A percentile compares a stretch with the other conserved stretches of the same genome.
Evolutionary conservation across 2,797 vertebrate species (phyloP).

Genomic region (Chloroceryle inda): DNA sequence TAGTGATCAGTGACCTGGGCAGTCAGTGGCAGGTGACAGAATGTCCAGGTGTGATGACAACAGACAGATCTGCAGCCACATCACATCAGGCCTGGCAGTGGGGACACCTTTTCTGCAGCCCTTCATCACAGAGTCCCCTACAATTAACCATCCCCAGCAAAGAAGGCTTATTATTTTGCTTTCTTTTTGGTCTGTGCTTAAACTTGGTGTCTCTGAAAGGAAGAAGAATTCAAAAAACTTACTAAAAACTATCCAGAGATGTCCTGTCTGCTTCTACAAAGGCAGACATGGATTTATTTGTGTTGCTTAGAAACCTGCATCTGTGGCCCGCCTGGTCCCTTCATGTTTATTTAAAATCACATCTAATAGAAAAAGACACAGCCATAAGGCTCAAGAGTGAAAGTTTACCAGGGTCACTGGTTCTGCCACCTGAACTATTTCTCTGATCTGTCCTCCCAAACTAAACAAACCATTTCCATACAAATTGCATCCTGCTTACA

Average conservation of each 20-base stretch:
- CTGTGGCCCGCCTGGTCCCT: slow-evolving; percentile 45
- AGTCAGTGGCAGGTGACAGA: background rate
- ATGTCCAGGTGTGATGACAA: background rate
- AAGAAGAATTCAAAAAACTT: background rate
- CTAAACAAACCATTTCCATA: background rate
- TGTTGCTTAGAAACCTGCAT: slow-evolving; percentile 59
- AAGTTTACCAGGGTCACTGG: slow-evolving; percentile 55
- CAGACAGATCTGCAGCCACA: background rate
- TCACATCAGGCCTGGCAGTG: background rate
- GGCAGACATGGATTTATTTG: slow-evolving; percentile 6
- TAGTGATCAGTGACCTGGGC: background rate
- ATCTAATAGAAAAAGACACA: slow-evolving; percentile 50
- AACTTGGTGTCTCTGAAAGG: background rate
- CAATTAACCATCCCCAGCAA: background rate
- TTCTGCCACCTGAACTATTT: slow-evolving; percentile 49
- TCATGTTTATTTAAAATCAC: slow-evolving; percentile 74
- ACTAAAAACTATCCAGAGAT: background rate
- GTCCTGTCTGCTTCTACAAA: slow-evolving; percentile 2
- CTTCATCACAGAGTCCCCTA: background rate
- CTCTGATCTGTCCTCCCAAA: background rate
- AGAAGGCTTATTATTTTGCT: background rate
- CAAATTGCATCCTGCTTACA: background rate
- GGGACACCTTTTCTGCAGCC: background rate
- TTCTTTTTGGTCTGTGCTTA: background rate
- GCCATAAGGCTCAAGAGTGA: slow-evolving; percentile 47